Base-by-base conservation (phyloP, 30 jellyfish, hydroid and myxozoan genomes). In the Chrysaora quinquecirrha region DNA sequence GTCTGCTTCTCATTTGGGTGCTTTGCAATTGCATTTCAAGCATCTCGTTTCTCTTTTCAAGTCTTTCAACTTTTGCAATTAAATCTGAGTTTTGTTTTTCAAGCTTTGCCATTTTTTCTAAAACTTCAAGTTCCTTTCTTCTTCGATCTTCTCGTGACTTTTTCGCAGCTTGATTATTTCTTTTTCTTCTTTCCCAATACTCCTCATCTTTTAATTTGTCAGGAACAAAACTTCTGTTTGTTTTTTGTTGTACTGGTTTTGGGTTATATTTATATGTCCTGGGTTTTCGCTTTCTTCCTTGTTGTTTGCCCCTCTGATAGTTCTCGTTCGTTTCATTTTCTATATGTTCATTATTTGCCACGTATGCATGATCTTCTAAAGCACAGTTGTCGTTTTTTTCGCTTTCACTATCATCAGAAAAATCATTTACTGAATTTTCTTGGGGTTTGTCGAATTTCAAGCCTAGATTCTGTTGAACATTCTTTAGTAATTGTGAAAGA, bases 141-240 rank as follows among this genome's bases (percentile, higher is more conserved):
- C 97, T 81, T 19, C 97, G 85, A 66, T 90, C 95, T 63, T 90
- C 97, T 70, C 97, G 79, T 16, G 97, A 90, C 50, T 84, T 90
- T 62, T 90, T 90, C 7, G 97, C 97, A 0, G 97, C 97, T 34
- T 73, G 80, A 78, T 90, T 90, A 50, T 90, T 90, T 32, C 97
- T 30, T 60, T 87, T 84, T 18, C 97, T 76, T 46, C 89, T 69
- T 58, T 84, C 97, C 97, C 97, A 90, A 65, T 90, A 90, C 1
- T 90, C 97, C 35, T 20, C 64, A 71, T 84, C 95, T 66, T 90
- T 90, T 28, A 75, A 38, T 1, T 46, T 65, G 1, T 90, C 97
- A 2, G 97, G 97, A 10, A 90, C 97, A 62, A 84, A 84, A 24
- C 84, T 48, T 38, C 95, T 81, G 52, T 71, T 62, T 19, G 70